Conservation (phyloP, 2,113 vertebrate species). For the Turdus rufiventris region DNA sequence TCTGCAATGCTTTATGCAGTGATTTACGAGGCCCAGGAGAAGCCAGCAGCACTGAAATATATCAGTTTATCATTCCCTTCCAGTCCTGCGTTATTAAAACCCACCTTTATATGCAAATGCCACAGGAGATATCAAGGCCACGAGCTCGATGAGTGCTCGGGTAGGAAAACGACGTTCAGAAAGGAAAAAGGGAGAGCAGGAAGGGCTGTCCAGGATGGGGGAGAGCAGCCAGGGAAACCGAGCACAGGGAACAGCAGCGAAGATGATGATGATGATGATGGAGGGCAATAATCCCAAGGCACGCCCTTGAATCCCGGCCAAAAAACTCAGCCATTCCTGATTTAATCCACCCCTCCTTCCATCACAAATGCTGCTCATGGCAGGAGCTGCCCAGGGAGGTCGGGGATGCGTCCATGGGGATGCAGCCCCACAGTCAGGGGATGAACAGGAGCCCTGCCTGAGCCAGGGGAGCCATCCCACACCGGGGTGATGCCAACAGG, state of each 20-base stretch:
- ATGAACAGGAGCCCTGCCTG: accelerated
- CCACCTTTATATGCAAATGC: slow-evolving; percentile 8
- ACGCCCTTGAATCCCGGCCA: not conserved
- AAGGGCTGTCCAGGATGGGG: accelerated
- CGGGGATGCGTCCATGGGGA: accelerated
- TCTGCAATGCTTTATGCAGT: not conserved
- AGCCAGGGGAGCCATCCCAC: not conserved
- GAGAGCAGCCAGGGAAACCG: not conserved
- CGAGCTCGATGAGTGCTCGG: accelerated
- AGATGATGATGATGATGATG: not conserved
- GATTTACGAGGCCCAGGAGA: slow-evolving; percentile 25
- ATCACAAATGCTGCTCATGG: accelerated
- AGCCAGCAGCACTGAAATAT: not conserved
- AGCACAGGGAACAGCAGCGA: not conserved
- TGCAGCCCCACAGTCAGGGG: not conserved
- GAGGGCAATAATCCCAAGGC: not conserved
- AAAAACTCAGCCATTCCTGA: accelerated
- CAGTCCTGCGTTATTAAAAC: not conserved
- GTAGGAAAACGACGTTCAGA: not conserved
- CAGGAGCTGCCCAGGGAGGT: not conserved
- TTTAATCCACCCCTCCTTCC: not conserved
- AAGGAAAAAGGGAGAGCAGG: not conserved
- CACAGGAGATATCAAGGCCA: not conserved
- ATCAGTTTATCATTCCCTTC: not conserved
- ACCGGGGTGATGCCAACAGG: accelerated